Base-by-base conservation (phyloP, 2,113 vertebrate species). In the Cyrtonyx montezumae region DNA sequence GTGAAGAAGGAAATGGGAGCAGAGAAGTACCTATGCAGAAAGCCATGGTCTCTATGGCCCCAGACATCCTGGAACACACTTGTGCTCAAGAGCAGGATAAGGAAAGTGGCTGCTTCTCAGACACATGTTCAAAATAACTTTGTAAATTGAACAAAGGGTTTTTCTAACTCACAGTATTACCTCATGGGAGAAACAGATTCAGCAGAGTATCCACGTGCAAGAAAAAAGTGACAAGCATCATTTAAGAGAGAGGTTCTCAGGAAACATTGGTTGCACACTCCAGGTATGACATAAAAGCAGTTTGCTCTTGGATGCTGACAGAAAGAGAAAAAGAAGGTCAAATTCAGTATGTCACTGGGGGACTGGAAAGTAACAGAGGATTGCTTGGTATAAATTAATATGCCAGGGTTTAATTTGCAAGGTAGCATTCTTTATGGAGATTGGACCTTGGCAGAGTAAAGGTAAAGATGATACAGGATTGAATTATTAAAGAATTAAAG, bases 401-500 rank as follows among this genome's bases (percentile, higher is more conserved):
- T 78, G 70, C 71, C 66, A 75, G 43, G 51, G 28, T 48, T 28
- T 16, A 71, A 76, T 87, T 71, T 91, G 25, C 66, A 86, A 20
- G 14, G 34, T 65, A 75, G 59, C 30, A 6, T 71, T 70, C 70
- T 81, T 58, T 37, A 62, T 70, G 3, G 5, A 26, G 71, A 80
- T 28, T 78, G 56, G 56, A 65, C 48, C n/a, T 84, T 77, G 65
- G 86, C 83, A 94, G 26, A 71, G 43, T 75, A 84, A 84, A 45
- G 70, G 58, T 18, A 91, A 84, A 88, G 30, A 43, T 88, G 48
- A 71, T 81, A 68, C 8, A 75, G 77, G 28, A 81, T 88, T 16
- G 17, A 86, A 86, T 78, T 83, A 86, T 78, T 55, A 90, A 85
- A 43, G 46, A 93, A 88, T 90, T 94, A 85, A 77, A 82, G 68